Percentiles rank a stretch among this genome's conserved stretches.
Conservation (phyloP, 2,888 invertebrate species). For the Cylindroiulus punctatus region DNA sequence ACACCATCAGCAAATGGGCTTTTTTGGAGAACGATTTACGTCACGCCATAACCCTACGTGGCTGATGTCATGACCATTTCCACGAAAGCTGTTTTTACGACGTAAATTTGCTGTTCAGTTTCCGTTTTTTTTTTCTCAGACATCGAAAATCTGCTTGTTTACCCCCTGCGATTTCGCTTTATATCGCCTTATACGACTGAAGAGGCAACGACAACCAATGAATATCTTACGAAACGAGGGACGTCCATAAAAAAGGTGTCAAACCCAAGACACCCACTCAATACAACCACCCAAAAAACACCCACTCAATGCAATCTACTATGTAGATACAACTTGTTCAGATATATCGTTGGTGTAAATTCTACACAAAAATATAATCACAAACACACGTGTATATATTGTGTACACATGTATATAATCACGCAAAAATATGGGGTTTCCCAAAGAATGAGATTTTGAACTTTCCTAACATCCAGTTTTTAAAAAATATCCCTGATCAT, state of each 20-base stretch:
- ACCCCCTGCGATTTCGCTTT: neutral
- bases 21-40: neutral
- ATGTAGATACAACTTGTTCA: too few relatives aligned
- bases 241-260: neutral
- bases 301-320: too few relatives aligned
- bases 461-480: too few relatives aligned
- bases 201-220: neutral
- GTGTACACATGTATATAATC: too few relatives aligned
- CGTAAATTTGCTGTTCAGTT: slow-evolving; percentile 22
- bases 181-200: neutral
- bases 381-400: too few relatives aligned
- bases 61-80: slow-evolving; percentile 33
- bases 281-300: too few relatives aligned
- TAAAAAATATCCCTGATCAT: too few relatives aligned
- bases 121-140: neutral
- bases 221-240: neutral
- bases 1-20: neutral
- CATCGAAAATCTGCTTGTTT: slow-evolving; percentile 29
- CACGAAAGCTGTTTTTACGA: slow-evolving; percentile 28
- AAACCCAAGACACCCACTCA: too few relatives aligned
- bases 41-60: slow-evolving; percentile 10
- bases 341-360: too few relatives aligned
- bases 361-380: too few relatives aligned
- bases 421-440: too few relatives aligned
- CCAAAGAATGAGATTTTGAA: too few relatives aligned